Evolutionary conservation across 1,140 invertebrate genomes (phyloP), one percentile per base, ranked within the genome.

Genomic region (Frieseomelitta varia): DNA sequence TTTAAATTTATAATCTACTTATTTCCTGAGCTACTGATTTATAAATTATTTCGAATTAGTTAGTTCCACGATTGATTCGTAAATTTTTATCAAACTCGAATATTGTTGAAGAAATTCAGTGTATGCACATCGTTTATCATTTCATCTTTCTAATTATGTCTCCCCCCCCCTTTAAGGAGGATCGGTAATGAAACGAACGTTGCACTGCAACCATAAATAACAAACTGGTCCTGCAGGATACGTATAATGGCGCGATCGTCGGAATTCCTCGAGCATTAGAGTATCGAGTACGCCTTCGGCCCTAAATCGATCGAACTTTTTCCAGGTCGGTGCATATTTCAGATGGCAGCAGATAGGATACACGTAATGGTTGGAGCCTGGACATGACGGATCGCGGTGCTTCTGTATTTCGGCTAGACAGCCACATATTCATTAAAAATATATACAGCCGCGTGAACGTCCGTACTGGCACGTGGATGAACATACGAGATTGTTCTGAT

Each of bases 401-500:
- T 10, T 51, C n/a, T 68, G 56, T 56, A 77, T 78, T 76, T 74
- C 73, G 77, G 61, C 30, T 72, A 68, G 74, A 63, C 53, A 78
- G 77, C 65, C 39, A 47, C 39, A 47, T 30, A 74, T 85, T 88
- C 83, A 88, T 88, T 88, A 88, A 88, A 83, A 88, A 88, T 68
- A 88, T 88, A 84, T 39, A 72, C 34, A 21, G 27, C 51, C n/a
- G 19, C 47, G 12, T 39, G 27, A 15, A 30, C 19, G 24, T 8
- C n/a, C 12, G 63, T 67, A 67, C 10, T 67, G 17, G 10, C 19
- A 34, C 30, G 19, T 21, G 19, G 65, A 34, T 67, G 21, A 67
- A 34, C 65, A 12, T 12, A 34, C 30, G 19, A 11, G 17, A 11
- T 10, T 51, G 39, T 21, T 55, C 10, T 58, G 21, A 24, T 68